Percentiles rank a stretch among this genome's conserved stretches.
phyloP scores from a whole-genome alignment of 2,113 vertebrate species.

The Mystacornis crossleyi region DNA sequence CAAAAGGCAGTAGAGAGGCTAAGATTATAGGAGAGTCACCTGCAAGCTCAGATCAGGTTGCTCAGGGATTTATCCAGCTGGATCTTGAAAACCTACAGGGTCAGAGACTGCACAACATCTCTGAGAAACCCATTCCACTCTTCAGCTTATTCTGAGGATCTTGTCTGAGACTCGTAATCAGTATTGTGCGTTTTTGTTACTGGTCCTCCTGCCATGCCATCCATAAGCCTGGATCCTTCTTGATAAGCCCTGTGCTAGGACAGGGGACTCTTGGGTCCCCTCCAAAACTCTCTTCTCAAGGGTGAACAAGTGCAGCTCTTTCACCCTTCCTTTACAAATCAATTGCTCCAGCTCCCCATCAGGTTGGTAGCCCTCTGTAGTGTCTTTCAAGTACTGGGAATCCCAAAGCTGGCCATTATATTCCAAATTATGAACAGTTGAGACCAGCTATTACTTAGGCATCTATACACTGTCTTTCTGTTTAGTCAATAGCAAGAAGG shows the following conservation, averaged over 20 bases:
- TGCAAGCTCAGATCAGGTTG: neutral
- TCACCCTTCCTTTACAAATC: neutral
- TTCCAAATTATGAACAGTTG: neutral
- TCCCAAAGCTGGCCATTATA: neutral
- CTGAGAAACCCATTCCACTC: neutral
- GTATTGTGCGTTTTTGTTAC: neutral
- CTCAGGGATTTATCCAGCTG: neutral
- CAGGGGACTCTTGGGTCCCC: neutral
- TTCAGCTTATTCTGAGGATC: neutral
- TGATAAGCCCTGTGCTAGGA: neutral
- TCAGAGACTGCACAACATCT: neutral
- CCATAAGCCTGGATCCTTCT: neutral
- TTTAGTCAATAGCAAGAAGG: neutral
- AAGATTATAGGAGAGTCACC: neutral
- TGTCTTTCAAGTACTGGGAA: neutral
- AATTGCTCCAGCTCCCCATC: neutral
- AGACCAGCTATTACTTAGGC: neutral
- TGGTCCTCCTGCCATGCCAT: neutral
- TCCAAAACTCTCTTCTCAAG: neutral
- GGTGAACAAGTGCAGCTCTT: neutral
- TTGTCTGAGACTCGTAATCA: neutral
- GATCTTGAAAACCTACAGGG: neutral
- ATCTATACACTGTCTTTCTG: neutral
- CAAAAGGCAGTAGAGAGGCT: neutral
- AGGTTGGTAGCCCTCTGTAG: neutral